Evolutionary conservation across 2,797 vertebrate genomes (phyloP).

Genomic region (Artibeus jamaicensis): DNA sequence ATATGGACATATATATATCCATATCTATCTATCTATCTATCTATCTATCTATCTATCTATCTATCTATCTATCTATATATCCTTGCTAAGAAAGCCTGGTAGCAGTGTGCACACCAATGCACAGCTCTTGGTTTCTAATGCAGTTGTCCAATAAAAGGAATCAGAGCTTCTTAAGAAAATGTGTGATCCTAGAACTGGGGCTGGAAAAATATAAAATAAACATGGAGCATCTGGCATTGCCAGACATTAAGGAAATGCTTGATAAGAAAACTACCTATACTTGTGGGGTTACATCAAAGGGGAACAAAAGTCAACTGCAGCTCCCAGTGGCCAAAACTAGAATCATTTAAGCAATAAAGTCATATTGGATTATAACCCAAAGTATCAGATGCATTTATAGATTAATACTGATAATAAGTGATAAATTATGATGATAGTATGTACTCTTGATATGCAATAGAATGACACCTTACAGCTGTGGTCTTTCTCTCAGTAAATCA

Average conservation of each 20-base stretch:
- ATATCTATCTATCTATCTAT: no score
- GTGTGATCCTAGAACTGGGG: background rate
- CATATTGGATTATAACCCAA: background rate
- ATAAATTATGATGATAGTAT: background rate
- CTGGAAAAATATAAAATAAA: background rate
- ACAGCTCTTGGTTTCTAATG: background rate
- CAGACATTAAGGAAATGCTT: background rate
- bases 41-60: no score
- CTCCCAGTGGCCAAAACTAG: background rate
- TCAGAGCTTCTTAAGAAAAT: background rate
- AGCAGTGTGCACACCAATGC: background rate
- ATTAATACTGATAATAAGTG: background rate
- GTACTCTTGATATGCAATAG: background rate
- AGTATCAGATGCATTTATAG: background rate
- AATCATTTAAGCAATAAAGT: background rate
- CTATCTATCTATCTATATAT: no score
- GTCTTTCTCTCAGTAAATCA: background rate
- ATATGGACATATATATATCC: no score
- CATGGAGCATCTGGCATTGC: background rate
- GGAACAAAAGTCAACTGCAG: background rate
- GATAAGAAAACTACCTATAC: background rate
- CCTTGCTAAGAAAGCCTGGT: background rate
- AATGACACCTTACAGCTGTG: background rate
- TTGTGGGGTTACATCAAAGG: background rate
- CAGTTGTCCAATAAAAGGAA: background rate